A percentile compares a stretch with the other conserved stretches of the same genome.
phyloP scores from a whole-genome alignment of 1,140 invertebrate genomes.

The Lepidurus arcticus region DNA sequence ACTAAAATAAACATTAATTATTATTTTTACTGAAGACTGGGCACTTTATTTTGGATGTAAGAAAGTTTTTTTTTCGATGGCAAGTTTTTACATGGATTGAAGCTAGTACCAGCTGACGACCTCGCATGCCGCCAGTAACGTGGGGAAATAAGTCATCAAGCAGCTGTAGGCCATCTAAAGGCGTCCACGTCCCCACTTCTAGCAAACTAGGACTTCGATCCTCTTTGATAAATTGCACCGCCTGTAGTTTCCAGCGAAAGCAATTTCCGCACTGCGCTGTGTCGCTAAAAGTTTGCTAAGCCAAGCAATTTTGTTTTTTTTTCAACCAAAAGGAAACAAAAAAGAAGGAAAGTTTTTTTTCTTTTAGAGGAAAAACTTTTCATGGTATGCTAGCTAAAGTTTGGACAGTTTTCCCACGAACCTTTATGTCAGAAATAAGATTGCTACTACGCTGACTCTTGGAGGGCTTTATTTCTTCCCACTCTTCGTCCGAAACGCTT shows the following conservation, averaged over 20 bases:
- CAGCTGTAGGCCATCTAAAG: conserved; percentile 58
- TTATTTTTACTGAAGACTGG: background rate
- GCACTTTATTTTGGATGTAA: background rate
- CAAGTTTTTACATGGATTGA: conserved; percentile 40
- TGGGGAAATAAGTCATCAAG: conserved; percentile 71
- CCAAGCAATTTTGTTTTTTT: conserved; percentile 23
- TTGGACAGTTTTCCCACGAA: conserved; percentile 37
- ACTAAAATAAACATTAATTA: conserved; percentile 50
- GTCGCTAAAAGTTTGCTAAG: conserved; percentile 49
- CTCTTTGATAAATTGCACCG: conserved; percentile 59
- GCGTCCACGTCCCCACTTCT: conserved; percentile 65
- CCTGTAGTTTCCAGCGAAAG: conserved; percentile 56
- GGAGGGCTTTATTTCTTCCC: conserved; percentile 64
- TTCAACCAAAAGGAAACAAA: background rate
- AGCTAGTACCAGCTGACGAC: conserved; percentile 49
- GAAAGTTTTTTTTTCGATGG: background rate
- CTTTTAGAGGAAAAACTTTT: too few relatives aligned
- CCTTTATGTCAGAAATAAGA: conserved; percentile 57
- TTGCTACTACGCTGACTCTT: conserved; percentile 57
- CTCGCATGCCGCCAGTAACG: conserved; percentile 66
- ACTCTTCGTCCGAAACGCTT: conserved; percentile 71
- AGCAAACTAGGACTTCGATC: conserved; percentile 48
- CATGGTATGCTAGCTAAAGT: too few relatives aligned
- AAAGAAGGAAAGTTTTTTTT: background rate
- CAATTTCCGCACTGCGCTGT: conserved; percentile 58